phyloP scores from a whole-genome alignment of 2,113 vertebrate species.

The Indicator indicator region DNA sequence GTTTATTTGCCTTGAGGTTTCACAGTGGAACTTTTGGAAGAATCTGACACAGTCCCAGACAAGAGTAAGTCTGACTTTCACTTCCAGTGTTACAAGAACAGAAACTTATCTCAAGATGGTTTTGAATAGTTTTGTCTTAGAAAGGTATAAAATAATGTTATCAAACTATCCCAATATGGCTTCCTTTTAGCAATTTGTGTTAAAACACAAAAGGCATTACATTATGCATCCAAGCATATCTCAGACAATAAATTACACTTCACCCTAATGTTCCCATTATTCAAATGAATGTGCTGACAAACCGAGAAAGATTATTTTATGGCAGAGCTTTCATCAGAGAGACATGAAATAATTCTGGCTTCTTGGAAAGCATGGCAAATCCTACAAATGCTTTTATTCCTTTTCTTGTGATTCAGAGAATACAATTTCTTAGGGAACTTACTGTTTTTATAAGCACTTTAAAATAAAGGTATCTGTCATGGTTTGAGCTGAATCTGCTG shows the following conservation, averaged over 20 bases:
- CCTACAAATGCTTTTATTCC: background rate
- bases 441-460: background rate
- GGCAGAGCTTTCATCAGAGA: background rate
- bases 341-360: background rate
- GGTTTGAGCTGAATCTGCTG: too few species aligned
- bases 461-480: background rate
- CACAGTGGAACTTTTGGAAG: background rate
- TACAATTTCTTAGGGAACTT: background rate
- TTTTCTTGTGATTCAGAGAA: background rate
- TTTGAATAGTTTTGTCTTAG: constrained; percentile 38
- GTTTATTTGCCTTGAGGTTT: constrained; percentile 32
- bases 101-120: background rate
- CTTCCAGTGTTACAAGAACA: background rate
- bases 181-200: constrained; percentile 5
- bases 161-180: background rate
- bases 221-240: constrained; percentile 23
- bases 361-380: background rate
- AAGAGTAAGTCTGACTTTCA: background rate
- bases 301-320: constrained; percentile 2
- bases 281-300: constrained; percentile 59
- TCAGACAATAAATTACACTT: constrained; percentile 51
- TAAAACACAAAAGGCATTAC: constrained; percentile 14
- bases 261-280: constrained; percentile 52
- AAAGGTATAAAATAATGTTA: background rate
- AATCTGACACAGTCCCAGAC: background rate